Conservation (phyloP, 2,888 invertebrate genomes). For the Ochropleura plecta region DNA sequence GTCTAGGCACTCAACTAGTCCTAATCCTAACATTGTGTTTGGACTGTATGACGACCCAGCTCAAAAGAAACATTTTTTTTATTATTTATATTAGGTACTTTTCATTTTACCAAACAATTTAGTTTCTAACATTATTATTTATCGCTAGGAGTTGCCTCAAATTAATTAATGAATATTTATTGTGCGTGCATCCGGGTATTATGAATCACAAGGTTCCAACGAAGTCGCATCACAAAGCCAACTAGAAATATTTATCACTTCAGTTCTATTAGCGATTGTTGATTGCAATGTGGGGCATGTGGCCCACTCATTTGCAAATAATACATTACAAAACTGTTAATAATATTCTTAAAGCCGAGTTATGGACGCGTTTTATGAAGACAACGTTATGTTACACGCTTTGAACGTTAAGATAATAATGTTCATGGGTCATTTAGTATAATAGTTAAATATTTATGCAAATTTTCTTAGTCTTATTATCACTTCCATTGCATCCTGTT, state of each 20-base stretch:
- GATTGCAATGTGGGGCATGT: conserved; percentile 27
- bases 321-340: conserved; percentile 25
- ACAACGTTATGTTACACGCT: conserved; percentile 11
- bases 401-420: conserved; percentile 26
- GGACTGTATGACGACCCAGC: background rate
- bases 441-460: conserved; percentile 40
- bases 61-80: background rate
- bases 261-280: conserved; percentile 42
- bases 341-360: conserved; percentile 25
- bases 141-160: conserved; percentile 52
- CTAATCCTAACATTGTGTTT: conserved; percentile 6
- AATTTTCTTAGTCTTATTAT: conserved; percentile 15
- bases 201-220: conserved; percentile 57
- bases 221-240: conserved; percentile 28
- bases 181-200: conserved; percentile 75
- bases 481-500: conserved; percentile 13
- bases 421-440: conserved; percentile 43
- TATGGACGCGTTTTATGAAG: conserved; percentile 34
- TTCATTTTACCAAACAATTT: conserved; percentile 30
- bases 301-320: conserved; percentile 48
- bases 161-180: conserved; percentile 75
- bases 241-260: conserved; percentile 44
- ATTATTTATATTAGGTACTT: background rate
- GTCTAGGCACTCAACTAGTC: no score
- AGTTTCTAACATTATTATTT: conserved; percentile 47